Conservation (phyloP, 2,797 vertebrate genomes). For the Serranus cabrilla region DNA sequence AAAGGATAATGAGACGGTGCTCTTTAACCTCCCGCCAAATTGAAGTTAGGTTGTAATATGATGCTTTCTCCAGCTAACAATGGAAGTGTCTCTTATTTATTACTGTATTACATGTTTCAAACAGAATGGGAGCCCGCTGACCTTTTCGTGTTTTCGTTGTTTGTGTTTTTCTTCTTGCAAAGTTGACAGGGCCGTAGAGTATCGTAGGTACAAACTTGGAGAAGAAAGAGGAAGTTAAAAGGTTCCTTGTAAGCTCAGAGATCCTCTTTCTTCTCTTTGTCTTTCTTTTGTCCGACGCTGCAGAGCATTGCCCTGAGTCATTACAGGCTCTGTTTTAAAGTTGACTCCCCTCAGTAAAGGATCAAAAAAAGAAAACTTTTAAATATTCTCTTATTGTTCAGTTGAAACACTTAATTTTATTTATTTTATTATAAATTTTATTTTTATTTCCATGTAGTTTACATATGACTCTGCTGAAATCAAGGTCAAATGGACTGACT, state of each 20-base stretch:
- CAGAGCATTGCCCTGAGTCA: background rate
- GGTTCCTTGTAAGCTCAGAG: background rate
- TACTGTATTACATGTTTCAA: background rate
- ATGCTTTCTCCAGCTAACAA: background rate
- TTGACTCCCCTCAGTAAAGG: background rate
- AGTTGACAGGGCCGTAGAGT: background rate
- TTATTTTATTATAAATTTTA: too few relatives aligned
- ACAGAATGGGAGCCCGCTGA: background rate
- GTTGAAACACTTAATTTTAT: background rate
- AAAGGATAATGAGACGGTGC: constrained; percentile 24
- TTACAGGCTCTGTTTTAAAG: background rate
- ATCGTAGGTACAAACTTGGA: background rate
- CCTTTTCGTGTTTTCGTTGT: constrained; percentile 20
- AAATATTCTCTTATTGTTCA: background rate
- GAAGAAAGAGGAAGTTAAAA: constrained; percentile 5
- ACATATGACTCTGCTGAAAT: too few relatives aligned
- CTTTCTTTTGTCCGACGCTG: background rate
- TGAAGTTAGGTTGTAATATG: background rate
- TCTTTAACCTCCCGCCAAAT: constrained; percentile 10
- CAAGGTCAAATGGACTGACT: too few relatives aligned
- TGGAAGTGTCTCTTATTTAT: constrained; percentile 6
- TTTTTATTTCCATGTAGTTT: too few relatives aligned
- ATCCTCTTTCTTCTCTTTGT: background rate
- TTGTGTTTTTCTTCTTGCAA: constrained; percentile 9
- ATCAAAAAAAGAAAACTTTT: background rate